Conservation (phyloP, 2,113 vertebrate species). For the Microcebus ravelobensis region DNA sequence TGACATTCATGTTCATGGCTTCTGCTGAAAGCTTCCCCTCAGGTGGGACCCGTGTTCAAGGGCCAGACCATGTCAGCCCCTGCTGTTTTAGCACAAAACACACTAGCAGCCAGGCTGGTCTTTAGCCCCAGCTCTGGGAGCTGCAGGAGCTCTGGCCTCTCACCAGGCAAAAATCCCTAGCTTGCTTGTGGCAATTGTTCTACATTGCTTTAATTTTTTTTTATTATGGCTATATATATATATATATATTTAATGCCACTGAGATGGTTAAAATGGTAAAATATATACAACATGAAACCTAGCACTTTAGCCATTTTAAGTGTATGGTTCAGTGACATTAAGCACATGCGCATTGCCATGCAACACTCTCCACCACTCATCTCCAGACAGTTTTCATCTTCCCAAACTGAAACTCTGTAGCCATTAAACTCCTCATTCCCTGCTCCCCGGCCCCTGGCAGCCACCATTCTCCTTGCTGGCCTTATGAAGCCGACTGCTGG, state of each 20-base stretch:
- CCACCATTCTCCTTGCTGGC: background rate
- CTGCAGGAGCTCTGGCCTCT: background rate
- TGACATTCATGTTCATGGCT: background rate
- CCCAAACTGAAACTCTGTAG: background rate
- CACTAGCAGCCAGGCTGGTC: background rate
- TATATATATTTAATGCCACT: too few relatives aligned
- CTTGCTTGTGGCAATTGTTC: background rate
- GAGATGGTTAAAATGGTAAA: too few relatives aligned
- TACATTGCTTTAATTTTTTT: background rate
- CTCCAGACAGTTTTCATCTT: background rate
- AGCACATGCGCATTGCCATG: background rate
- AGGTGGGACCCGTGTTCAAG: background rate
- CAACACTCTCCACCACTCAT: too few relatives aligned
- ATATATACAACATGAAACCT: background rate
- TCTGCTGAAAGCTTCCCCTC: background rate
- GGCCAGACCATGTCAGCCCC: background rate
- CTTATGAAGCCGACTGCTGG: background rate
- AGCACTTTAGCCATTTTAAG: background rate
- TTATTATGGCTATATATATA: background rate
- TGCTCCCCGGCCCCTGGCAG: too few relatives aligned
- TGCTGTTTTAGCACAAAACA: background rate
- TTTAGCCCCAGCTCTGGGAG: background rate
- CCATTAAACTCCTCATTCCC: background rate
- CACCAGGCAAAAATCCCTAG: background rate
- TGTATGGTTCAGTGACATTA: background rate